These are phyloP conservation scores for Stigmatopora argus DNA, from an alignment of 2,113 vertebrate species.

Conservation along the genomic window DNA sequence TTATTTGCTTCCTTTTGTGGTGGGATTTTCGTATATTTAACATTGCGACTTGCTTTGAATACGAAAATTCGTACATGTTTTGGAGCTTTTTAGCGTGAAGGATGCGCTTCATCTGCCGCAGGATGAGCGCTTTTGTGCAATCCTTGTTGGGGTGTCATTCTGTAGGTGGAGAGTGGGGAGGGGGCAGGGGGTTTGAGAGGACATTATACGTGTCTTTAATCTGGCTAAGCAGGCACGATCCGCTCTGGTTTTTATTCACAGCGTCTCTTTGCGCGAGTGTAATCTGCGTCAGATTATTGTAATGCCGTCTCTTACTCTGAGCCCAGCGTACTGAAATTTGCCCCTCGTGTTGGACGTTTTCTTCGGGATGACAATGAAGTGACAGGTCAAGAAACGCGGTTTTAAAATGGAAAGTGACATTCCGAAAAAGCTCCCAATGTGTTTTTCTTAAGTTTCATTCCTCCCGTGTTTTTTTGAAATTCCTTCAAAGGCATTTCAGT, in stretches of 20 bases:
- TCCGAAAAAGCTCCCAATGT: not conserved
- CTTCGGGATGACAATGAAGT: no score
- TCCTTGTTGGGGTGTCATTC: slow-evolving; percentile 31
- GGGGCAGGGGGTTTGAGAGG: slow-evolving; percentile 15
- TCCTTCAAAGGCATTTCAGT: no score
- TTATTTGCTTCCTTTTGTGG: not conserved
- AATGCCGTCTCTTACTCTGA: slow-evolving; percentile 29
- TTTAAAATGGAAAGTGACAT: not conserved
- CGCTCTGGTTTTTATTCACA: slow-evolving; percentile 24
- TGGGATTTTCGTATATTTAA: not conserved
- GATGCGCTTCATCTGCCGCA: slow-evolving; percentile 15
- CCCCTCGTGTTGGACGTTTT: not conserved
- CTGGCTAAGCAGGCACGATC: slow-evolving; percentile 55
- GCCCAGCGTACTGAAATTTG: not conserved
- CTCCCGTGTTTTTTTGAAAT: not conserved
- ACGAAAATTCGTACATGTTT: not conserved
- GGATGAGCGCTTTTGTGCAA: slow-evolving; percentile 26
- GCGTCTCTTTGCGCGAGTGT: slow-evolving; percentile 32
- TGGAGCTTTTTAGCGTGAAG: not conserved
- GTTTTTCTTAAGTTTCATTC: not conserved
- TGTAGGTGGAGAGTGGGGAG: slow-evolving; percentile 8
- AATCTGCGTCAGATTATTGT: slow-evolving; percentile 54
- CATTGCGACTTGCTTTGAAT: not conserved
- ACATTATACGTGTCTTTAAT: slow-evolving; percentile 52
- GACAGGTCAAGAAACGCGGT: not conserved